A percentile compares a stretch with the other conserved stretches of the same genome.
phyloP scores from a whole-genome alignment of 2,797 vertebrate genomes.

The Arvicola amphibius region DNA sequence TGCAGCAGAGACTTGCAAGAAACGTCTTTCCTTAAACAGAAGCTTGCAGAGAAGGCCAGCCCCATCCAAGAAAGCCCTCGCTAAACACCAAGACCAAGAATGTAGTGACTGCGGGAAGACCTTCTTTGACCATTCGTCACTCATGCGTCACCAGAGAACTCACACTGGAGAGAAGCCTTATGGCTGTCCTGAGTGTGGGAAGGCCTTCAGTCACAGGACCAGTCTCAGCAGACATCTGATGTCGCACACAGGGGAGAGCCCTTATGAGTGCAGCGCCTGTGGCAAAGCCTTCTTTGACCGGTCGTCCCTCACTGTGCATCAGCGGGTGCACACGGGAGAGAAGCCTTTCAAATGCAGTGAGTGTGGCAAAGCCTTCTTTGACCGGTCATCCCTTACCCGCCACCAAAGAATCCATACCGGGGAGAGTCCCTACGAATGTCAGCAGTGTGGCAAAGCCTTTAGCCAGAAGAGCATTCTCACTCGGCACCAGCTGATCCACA shows the following conservation, averaged over 20 bases:
- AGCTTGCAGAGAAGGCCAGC: background rate
- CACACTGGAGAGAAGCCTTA: slow-evolving; percentile 83
- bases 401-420: slow-evolving; percentile 83
- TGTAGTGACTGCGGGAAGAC: slow-evolving; percentile 78
- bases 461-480: slow-evolving; percentile 82
- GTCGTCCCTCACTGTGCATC: slow-evolving; percentile 83
- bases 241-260: slow-evolving; percentile 75
- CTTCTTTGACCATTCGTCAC: slow-evolving; percentile 80
- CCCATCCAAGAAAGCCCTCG: slow-evolving; percentile 41
- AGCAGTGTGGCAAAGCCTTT: slow-evolving; percentile 81
- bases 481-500: slow-evolving; percentile 78
- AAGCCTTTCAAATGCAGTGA: slow-evolving; percentile 80
- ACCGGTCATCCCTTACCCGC: slow-evolving; percentile 79
- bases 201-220: slow-evolving; percentile 83
- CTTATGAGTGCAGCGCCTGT: slow-evolving; percentile 61
- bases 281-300: slow-evolving; percentile 80
- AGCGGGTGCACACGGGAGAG: slow-evolving; percentile 84
- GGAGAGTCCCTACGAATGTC: slow-evolving; percentile 81
- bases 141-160: slow-evolving; percentile 79
- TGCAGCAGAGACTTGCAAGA: slow-evolving; percentile 9
- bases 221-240: slow-evolving; percentile 80
- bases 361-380: slow-evolving; percentile 82
- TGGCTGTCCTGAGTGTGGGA: slow-evolving; percentile 75
- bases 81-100: slow-evolving; percentile 71
- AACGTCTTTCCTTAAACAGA: slow-evolving; percentile 19